Conservation (phyloP, 2,797 vertebrate species). For the Xerus rutilus region DNA sequence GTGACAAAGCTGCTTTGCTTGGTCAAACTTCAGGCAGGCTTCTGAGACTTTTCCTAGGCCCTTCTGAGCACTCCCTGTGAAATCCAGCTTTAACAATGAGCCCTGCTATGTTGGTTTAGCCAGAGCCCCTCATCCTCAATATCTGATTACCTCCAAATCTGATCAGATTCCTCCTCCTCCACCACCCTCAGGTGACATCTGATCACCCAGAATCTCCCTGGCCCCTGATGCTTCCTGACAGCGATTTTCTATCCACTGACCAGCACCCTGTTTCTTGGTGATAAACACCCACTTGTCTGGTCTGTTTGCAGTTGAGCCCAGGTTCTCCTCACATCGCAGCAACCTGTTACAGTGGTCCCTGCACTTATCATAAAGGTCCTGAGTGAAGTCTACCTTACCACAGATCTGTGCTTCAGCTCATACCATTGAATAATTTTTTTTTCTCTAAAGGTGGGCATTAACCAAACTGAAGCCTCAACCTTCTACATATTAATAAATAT, state of each 20-base stretch:
- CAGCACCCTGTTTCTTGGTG: neutral
- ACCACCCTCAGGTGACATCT: neutral
- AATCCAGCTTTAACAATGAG: neutral
- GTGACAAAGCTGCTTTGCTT: neutral
- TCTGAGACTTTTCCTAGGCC: neutral
- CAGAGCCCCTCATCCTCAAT: neutral
- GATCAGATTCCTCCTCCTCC: neutral
- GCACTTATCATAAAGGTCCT: neutral
- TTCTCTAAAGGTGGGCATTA: neutral
- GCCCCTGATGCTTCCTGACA: neutral
- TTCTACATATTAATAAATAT: neutral
- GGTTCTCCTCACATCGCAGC: neutral
- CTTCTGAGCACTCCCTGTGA: neutral
- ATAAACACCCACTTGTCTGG: neutral
- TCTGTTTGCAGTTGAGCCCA: neutral
- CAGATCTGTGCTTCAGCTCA: neutral
- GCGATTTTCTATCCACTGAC: neutral
- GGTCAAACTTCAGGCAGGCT: neutral
- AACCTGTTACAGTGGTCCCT: accelerated
- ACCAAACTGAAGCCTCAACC: neutral
- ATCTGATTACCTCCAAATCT: neutral
- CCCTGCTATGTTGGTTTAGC: neutral
- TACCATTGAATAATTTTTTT: neutral
- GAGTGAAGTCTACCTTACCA: neutral
- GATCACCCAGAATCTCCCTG: neutral